These are phyloP conservation scores for Bufo bufo DNA, from an alignment of 2,113 vertebrate genomes.

Conservation along the genomic window DNA sequence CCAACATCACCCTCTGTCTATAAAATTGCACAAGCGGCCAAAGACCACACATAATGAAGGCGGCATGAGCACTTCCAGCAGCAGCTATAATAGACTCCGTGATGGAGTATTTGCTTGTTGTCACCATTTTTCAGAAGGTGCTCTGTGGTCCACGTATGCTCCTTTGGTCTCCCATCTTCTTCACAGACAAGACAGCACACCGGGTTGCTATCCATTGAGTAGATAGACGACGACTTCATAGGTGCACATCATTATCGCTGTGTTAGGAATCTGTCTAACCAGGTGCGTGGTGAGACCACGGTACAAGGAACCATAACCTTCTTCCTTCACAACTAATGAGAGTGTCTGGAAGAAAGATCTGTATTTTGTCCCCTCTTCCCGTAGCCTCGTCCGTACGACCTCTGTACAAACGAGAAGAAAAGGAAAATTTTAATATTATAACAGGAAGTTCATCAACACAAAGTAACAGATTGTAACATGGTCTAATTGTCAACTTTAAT, in stretches of 20 bases:
- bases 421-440: not conserved
- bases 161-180: slow-evolving; percentile 75
- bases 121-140: slow-evolving; percentile 62
- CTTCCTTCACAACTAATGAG: slow-evolving; percentile 86
- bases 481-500: too few species aligned
- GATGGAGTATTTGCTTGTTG: slow-evolving; percentile 59
- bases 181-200: slow-evolving; percentile 47
- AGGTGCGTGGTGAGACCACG: slow-evolving; percentile 94
- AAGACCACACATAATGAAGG: slow-evolving; percentile 66
- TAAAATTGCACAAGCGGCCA: slow-evolving; percentile 59
- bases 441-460: not conserved
- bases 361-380: slow-evolving; percentile 97
- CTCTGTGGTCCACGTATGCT: slow-evolving; percentile 71
- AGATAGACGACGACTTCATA: slow-evolving; percentile 97
- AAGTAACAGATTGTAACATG: too few species aligned
- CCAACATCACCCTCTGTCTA: slow-evolving; percentile 58
- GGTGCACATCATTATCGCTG: slow-evolving; percentile 98
- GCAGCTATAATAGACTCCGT: slow-evolving; percentile 64
- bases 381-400: slow-evolving; percentile 95
- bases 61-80: slow-evolving; percentile 62
- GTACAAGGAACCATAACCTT: slow-evolving; percentile 93
- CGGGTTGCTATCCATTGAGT: slow-evolving; percentile 81
- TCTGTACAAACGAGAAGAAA: slow-evolving; percentile 73
- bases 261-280: slow-evolving; percentile 97
- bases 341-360: slow-evolving; percentile 95